Conservation (phyloP, 2,888 invertebrate genomes). For the Corythucha ciliata region DNA sequence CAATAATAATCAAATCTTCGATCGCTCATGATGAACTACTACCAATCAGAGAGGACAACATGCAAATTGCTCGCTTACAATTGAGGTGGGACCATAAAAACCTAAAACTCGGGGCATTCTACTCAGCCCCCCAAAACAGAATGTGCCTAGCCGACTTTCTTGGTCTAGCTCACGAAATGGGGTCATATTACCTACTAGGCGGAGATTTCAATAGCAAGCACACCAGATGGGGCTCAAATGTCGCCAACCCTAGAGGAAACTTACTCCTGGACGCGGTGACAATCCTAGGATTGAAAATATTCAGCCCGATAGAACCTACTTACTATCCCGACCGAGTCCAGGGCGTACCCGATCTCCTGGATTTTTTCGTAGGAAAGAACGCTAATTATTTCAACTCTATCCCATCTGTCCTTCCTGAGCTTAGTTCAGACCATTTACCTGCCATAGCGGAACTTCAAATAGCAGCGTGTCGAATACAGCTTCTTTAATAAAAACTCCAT, state of each 20-base stretch:
- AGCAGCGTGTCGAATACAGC: too few species aligned
- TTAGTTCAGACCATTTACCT: too few species aligned
- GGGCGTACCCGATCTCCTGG: too few species aligned
- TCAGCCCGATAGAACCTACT: neutral
- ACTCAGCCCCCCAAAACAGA: neutral
- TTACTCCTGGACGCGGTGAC: neutral
- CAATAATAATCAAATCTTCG: neutral
- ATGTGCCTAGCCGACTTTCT: neutral
- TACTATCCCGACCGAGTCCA: too few species aligned
- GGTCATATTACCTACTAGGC: neutral
- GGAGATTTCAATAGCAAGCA: constrained; percentile 1
- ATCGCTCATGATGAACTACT: neutral
- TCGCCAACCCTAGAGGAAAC: constrained; percentile 1
- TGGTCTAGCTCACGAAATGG: neutral
- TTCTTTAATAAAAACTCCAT: too few species aligned
- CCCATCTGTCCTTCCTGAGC: too few species aligned
- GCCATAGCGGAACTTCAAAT: too few species aligned
- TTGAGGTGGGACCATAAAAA: neutral
- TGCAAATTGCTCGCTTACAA: neutral
- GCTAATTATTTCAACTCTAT: too few species aligned
- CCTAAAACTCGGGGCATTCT: neutral
- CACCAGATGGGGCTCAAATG: neutral
- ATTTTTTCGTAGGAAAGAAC: too few species aligned
- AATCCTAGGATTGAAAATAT: neutral
- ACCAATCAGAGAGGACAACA: neutral